Percentiles rank a stretch among this genome's conserved stretches.
Conservation (phyloP, 2,888 invertebrate species). For the Saturnia japonica region DNA sequence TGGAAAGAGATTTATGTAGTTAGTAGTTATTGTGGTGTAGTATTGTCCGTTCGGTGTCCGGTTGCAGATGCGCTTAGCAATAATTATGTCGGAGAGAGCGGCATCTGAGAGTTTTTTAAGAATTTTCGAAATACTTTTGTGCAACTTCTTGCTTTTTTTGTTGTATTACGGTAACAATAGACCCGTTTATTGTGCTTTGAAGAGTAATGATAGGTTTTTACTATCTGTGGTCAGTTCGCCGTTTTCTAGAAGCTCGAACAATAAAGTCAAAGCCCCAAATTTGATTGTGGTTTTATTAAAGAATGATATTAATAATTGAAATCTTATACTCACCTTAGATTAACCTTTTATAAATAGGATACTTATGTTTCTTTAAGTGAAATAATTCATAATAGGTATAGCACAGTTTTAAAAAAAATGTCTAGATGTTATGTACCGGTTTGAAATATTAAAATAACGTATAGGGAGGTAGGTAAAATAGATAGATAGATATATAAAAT, state of each 20-base stretch:
- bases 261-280: background rate
- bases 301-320: background rate
- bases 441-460: too few relatives aligned
- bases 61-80: conserved; percentile 68
- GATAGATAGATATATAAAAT: too few relatives aligned
- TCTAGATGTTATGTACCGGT: too few relatives aligned
- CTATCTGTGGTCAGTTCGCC: background rate
- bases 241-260: background rate
- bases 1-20: conserved; percentile 75
- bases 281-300: background rate
- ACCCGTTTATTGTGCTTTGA: background rate
- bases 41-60: conserved; percentile 59
- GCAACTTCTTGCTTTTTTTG: conserved; percentile 2
- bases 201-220: conserved; percentile 10
- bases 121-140: background rate
- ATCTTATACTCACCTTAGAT: background rate
- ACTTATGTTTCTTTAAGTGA: too few relatives aligned
- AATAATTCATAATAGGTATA: too few relatives aligned
- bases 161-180: conserved; percentile 1
- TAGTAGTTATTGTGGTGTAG: conserved; percentile 72
- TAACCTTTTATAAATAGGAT: too few relatives aligned
- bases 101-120: background rate
- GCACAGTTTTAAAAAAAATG: too few relatives aligned
- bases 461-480: too few relatives aligned
- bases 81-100: conserved; percentile 17